Evolutionary conservation across 1,140 invertebrate genomes (phyloP).

Genomic region (Anoplophora glabripennis): DNA sequence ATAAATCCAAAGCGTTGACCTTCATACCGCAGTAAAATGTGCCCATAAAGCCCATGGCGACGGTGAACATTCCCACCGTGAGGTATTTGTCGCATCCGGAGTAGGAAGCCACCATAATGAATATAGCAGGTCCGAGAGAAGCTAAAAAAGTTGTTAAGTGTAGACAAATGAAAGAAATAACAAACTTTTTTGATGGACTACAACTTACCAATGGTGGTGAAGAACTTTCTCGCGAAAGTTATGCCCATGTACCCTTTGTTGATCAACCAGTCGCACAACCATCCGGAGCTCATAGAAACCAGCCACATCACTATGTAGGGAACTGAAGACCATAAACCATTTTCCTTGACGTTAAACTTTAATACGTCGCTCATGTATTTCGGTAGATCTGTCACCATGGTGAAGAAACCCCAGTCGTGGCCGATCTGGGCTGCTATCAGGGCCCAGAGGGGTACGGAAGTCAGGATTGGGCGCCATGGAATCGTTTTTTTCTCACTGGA

Average conservation of each 20-base stretch:
- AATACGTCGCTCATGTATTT: slow-evolving; percentile 90
- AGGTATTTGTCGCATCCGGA: slow-evolving; percentile 67
- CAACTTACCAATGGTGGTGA: slow-evolving; percentile 64
- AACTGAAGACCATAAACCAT: slow-evolving; percentile 65
- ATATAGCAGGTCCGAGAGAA: slow-evolving; percentile 71
- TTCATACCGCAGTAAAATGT: slow-evolving; percentile 75
- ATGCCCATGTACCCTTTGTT: slow-evolving; percentile 57
- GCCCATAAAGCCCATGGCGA: slow-evolving; percentile 74
- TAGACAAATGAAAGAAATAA: background rate
- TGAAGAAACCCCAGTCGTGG: slow-evolving; percentile 94
- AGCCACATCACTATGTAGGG: slow-evolving; percentile 75
- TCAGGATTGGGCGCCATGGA: slow-evolving; percentile 71
- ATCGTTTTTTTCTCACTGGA: slow-evolving; percentile 33
- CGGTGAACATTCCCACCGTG: slow-evolving; percentile 65
- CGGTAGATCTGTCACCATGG: slow-evolving; percentile 87
- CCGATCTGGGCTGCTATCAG: slow-evolving; percentile 75
- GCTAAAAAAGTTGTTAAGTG: slow-evolving; percentile 54
- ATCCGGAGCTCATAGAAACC: slow-evolving; percentile 63
- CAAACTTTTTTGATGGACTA: slow-evolving; percentile 1
- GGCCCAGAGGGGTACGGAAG: slow-evolving; percentile 75
- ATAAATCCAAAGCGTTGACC: slow-evolving; percentile 79
- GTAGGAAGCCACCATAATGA: slow-evolving; percentile 77
- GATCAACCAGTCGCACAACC: slow-evolving; percentile 66
- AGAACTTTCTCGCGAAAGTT: slow-evolving; percentile 66
- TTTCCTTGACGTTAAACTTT: slow-evolving; percentile 74